Base-by-base conservation (phyloP, 2,888 invertebrate species). In the Calameuta pallipes region DNA sequence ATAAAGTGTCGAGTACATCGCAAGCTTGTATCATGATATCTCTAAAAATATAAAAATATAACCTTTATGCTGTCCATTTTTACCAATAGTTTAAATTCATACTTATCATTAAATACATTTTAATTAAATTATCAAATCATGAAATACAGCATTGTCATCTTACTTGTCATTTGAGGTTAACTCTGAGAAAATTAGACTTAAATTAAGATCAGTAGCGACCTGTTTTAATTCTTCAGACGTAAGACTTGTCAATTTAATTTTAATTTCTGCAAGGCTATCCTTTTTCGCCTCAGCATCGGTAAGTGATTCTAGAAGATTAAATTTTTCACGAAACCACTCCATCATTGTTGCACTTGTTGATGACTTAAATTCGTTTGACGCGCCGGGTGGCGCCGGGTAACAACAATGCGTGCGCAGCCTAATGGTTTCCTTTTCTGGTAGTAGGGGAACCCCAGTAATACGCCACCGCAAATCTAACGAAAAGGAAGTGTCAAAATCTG, bases 111-210 rank as follows among this genome's bases (percentile, higher is more conserved):
- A 56, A 23, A 23, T 56, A 56, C 2, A 56, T 23, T 56, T 23
- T 9, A 23, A 56, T 56, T 56, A 56, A 56, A 0, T 56, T 56
- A 41, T 30, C 15, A 75, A 70, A 15, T n/a, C 2, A 73, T 30
- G 56, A 31, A 83, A 85, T 86, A 83, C 37, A 82, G 83, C 82
- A 73, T 77, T 77, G 82, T 87, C 85, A 88, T 85, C 83, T 23
- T 84, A 89, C 90, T 85, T 88, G 82, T 90, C 88, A 78, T 83
- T 82, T 15, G 88, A 87, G 87, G 89, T 88, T 88, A 91, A 76
- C 69, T 88, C 83, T 15, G 82, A 74, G 79, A 90, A 87, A 33
- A 91, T 79, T 23, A 79, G 82, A 23, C 79, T 80, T 34, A 87
- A 81, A 77, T 90, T 85, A 68, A 89, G 77, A 80, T 82, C 85